Conservation (phyloP, 2,797 vertebrate genomes). For the Rhinoraja longicauda region DNA sequence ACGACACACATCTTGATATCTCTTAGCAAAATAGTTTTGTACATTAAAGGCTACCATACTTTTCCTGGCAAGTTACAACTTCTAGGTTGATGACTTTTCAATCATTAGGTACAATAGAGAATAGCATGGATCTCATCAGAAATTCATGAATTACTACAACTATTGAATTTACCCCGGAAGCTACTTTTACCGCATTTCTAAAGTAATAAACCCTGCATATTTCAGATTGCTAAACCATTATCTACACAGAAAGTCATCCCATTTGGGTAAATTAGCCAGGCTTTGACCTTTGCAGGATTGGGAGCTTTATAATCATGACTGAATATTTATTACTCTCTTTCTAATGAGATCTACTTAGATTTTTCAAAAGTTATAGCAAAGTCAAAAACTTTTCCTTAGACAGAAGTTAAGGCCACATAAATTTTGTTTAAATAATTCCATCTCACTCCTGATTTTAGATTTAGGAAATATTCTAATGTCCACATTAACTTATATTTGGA, state of each 20-base stretch:
- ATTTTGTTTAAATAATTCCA: too few species aligned
- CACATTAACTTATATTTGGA: too few species aligned
- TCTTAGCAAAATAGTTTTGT: not conserved
- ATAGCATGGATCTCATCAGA: not conserved
- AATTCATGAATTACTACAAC: not conserved
- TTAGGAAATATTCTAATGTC: too few species aligned
- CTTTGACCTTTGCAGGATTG: not conserved
- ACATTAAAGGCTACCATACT: not conserved
- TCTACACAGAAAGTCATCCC: not conserved
- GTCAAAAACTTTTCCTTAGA: too few species aligned
- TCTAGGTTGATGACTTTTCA: not conserved
- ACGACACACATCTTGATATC: not conserved
- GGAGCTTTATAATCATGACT: not conserved
- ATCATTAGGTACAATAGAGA: not conserved
- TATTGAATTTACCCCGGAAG: not conserved
- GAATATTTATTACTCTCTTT: not conserved
- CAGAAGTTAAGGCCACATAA: too few species aligned
- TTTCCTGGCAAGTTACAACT: too few species aligned
- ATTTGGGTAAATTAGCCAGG: not conserved
- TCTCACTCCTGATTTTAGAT: too few species aligned
- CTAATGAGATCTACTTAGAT: not conserved
- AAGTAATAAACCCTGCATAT: not conserved
- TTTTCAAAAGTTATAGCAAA: too few species aligned
- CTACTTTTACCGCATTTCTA: not conserved
- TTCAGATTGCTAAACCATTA: not conserved